Conservation (phyloP, 2,113 vertebrate species). For the Cyprichromis sp. region DNA sequence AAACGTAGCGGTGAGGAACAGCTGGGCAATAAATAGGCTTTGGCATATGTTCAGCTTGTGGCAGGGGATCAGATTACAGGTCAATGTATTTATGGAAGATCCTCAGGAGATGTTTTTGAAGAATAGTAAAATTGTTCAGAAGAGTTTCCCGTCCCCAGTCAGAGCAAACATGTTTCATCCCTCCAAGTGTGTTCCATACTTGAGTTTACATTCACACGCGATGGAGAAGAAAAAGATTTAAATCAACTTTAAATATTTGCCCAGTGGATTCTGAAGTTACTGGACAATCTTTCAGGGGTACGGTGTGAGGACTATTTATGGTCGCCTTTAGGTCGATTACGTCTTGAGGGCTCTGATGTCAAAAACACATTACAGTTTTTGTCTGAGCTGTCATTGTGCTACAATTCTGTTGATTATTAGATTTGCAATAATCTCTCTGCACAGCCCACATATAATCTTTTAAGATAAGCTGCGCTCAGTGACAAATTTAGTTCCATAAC, state of each 20-base stretch:
- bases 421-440: background rate
- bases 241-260: background rate
- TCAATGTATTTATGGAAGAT: constrained; percentile 45
- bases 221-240: background rate
- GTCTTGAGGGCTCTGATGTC: background rate
- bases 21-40: constrained; percentile 50
- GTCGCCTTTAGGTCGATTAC: background rate
- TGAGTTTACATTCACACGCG: background rate
- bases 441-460: background rate
- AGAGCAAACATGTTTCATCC: background rate
- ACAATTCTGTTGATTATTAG: background rate
- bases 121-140: background rate
- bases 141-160: background rate
- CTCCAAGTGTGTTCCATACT: background rate
- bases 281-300: background rate
- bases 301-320: background rate
- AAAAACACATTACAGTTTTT: background rate
- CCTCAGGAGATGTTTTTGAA: background rate
- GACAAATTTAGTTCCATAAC: fast-evolving
- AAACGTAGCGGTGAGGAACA: background rate
- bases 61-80: constrained; percentile 42
- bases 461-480: fast-evolving
- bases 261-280: constrained; percentile 1
- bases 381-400: background rate
- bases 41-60: background rate